These are phyloP conservation scores for Catocala fraxini DNA, from an alignment of 2,888 invertebrate genomes.

Conservation along the genomic window DNA sequence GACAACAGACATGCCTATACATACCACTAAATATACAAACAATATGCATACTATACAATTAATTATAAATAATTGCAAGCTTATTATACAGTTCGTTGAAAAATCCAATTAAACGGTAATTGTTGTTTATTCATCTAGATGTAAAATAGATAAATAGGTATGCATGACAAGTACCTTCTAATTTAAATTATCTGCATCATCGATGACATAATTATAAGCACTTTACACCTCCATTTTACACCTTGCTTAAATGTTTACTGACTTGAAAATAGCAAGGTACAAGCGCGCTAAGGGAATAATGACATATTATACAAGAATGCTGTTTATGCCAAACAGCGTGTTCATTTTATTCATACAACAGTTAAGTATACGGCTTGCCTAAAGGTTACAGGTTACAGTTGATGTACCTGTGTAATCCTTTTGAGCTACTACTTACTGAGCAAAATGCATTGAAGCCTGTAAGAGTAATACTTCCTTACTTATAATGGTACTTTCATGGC, in stretches of 20 bases:
- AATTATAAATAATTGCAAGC: constrained; percentile 32
- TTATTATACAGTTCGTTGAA: too few relatives aligned
- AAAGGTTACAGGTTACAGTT: too few relatives aligned
- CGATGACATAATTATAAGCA: background rate
- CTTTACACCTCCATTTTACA: background rate
- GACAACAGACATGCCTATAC: constrained; percentile 12
- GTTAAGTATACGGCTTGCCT: too few relatives aligned
- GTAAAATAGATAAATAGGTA: background rate
- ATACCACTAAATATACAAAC: constrained; percentile 24
- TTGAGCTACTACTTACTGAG: too few relatives aligned
- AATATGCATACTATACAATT: constrained; percentile 23
- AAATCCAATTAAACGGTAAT: constrained; percentile 7
- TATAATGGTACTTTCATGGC: too few relatives aligned
- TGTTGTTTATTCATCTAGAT: constrained; percentile 9
- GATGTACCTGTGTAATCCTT: too few relatives aligned
- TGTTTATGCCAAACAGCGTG: too few relatives aligned
- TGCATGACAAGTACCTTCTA: background rate
- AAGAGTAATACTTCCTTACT: too few relatives aligned
- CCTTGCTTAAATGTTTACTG: background rate
- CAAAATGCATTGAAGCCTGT: too few relatives aligned
- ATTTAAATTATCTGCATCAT: background rate
- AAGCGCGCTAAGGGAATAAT: too few relatives aligned
- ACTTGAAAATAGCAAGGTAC: background rate
- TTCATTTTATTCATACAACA: too few relatives aligned
- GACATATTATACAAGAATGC: too few relatives aligned